A percentile compares a stretch with the other conserved stretches of the same genome.
Conservation (phyloP, 2,797 vertebrate species). For the Halcyon badia region DNA sequence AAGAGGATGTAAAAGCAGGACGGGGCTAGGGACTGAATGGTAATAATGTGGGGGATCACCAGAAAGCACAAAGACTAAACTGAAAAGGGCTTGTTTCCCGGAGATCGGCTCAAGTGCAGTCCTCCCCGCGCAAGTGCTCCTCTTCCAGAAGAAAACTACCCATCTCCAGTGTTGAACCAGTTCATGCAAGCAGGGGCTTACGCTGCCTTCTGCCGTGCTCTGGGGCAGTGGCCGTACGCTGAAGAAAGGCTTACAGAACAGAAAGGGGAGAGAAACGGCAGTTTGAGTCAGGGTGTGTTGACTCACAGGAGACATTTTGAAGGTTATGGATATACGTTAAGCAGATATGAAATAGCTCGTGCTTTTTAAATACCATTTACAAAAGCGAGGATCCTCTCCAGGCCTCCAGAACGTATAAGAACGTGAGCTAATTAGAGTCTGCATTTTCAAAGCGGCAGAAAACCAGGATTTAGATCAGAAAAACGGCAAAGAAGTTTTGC, state of each 20-base stretch:
- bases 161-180: not conserved
- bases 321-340: slow-evolving; percentile 27
- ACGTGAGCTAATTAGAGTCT: slow-evolving; percentile 26
- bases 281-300: not conserved
- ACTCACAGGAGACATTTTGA: slow-evolving; percentile 5
- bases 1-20: not conserved
- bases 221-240: not conserved
- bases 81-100: not conserved
- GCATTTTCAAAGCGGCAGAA: not conserved
- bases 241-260: not conserved
- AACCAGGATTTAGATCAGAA: not conserved
- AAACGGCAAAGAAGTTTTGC: not conserved
- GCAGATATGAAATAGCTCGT: slow-evolving; percentile 41
- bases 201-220: not conserved
- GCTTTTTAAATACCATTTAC: slow-evolving; percentile 27
- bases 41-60: not conserved
- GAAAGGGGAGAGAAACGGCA: not conserved
- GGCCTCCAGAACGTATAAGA: not conserved
- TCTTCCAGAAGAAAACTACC: not conserved
- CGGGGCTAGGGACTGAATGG: not conserved
- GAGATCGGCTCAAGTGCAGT: accelerated
- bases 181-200: not conserved
- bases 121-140: not conserved
- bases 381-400: slow-evolving; percentile 9
- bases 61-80: not conserved